Base-by-base conservation (phyloP, 2,888 invertebrate species). In the Dasysyrphus tricinctus region DNA sequence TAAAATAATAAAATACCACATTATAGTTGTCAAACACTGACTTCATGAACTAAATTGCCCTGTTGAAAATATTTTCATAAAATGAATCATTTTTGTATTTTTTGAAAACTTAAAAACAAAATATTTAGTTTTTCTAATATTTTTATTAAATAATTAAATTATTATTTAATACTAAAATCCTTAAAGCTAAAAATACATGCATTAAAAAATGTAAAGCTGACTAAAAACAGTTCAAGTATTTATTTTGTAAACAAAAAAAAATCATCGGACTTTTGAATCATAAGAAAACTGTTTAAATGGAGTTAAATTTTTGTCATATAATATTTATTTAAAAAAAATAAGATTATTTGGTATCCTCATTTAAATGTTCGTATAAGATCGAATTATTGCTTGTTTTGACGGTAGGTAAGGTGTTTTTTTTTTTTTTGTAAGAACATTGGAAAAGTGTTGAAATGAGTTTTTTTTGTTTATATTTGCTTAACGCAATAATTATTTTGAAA, bases 351-450 rank as follows among this genome's bases (percentile, higher is more conserved):
- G 34, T 42, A 37, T 51, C 34, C 57, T 69, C 42, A 56, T 16
- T 42, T 56, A 12, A 24, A 44, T 72, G 29, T 61, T 24, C 24
- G 24, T 61, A 42, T 39, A 59, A 72, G 54, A 69, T 78, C 56
- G 69, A 69, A 78, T 80, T 84, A 84, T 80, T 84, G 80, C 80
- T 84, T 79, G 32, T 11, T 65, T 47, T 65, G 61, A 16, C 34
- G 65, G 63, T 63, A 63, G 61, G 44, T 63, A n/a, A 42, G 11
- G 44, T 80, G 56, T 73, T 67, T 72, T 65, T 54, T 19, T 39
- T 44, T n/a, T n/a, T n/a, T n/a, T n/a, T n/a, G n/a, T 47, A 80
- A 59, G 65, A 80, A 59, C 32, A 84, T 84, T 72, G 42, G 51
- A 59, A 72, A 63, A 57, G 32, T 70, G 16, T 63, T 67, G 8